Conservation (phyloP, 2,888 invertebrate genomes). For the Volucella inanis region DNA sequence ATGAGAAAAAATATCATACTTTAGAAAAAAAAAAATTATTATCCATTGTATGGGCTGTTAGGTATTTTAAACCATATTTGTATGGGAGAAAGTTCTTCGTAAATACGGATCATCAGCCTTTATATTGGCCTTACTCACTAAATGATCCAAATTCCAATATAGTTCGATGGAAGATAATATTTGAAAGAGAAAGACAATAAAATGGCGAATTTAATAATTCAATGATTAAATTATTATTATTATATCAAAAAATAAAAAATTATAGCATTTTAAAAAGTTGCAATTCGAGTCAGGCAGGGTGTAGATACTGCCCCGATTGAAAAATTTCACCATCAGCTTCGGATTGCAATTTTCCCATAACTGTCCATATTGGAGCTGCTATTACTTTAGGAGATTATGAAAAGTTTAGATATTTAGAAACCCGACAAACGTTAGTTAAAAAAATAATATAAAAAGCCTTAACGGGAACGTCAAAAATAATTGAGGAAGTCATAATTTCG, state of each 20-base stretch:
- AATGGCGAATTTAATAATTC: no score
- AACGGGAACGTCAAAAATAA: conserved; percentile 16
- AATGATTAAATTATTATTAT: no score
- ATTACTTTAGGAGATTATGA: conserved; percentile 23
- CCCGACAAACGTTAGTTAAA: conserved; percentile 2
- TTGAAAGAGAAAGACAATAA: no score
- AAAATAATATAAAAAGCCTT: conserved; percentile 9
- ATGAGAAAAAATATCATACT: conserved; percentile 76
- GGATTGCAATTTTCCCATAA: conserved; percentile 2
- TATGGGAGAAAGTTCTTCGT: conserved; percentile 33
- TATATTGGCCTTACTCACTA: conserved; percentile 24
- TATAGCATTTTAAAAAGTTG: no score
- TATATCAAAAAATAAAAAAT: no score
- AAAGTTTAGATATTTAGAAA: conserved; percentile 4
- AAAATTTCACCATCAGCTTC: conserved; percentile 17
- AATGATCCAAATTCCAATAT: conserved; percentile 15
- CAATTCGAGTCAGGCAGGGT: no score
- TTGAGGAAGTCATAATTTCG: conserved; percentile 4
- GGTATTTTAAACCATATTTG: conserved; percentile 60
- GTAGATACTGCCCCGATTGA: background rate
- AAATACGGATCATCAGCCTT: conserved; percentile 26
- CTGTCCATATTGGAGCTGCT: conserved; percentile 24
- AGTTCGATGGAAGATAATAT: conserved; percentile 23
- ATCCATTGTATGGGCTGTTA: conserved; percentile 77
- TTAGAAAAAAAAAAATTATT: conserved; percentile 80